Evolutionary conservation across 37 sponge, comb jelly and placozoan genomes (phyloP).

Genomic region (Petrosia ficiformis): DNA sequence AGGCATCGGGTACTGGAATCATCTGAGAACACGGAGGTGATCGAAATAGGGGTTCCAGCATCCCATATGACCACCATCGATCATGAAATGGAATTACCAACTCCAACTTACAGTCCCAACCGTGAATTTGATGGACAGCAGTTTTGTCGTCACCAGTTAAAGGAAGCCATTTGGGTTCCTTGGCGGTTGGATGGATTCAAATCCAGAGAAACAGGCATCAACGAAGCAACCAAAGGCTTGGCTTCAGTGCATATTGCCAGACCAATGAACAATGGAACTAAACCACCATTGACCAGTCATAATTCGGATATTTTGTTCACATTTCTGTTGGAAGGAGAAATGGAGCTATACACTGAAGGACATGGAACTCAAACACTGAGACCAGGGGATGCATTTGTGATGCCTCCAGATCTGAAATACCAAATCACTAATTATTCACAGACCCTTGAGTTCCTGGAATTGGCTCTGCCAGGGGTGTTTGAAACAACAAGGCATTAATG

Average conservation of each 20-base stretch:
- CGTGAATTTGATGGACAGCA: slow-evolving; percentile 8
- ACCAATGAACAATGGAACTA: no score
- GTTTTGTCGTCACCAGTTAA: background rate
- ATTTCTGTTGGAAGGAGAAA: slow-evolving; percentile 1
- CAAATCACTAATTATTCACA: background rate
- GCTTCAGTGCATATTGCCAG: slow-evolving; percentile 10
- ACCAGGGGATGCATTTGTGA: slow-evolving; percentile 17
- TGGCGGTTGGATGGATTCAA: slow-evolving; percentile 6
- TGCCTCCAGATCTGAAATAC: background rate
- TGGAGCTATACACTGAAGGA: background rate
- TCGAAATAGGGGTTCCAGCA: slow-evolving; percentile 23
- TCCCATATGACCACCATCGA: background rate
- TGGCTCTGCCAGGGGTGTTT: background rate
- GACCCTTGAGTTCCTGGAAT: no score
- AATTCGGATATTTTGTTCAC: slow-evolving; percentile 1
- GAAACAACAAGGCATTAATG: background rate
- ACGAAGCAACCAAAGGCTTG: slow-evolving; percentile 3
- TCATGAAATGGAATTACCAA: slow-evolving; percentile 16
- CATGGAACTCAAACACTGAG: no score
- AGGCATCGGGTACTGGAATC: slow-evolving; percentile 23
- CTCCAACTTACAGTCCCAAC: background rate
- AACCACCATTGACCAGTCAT: no score
- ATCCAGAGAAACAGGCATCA: slow-evolving; percentile 12
- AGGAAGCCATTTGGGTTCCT: slow-evolving; percentile 14
- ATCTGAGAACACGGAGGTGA: slow-evolving; percentile 10